Evolutionary conservation across 2,797 vertebrate genomes (phyloP).

Genomic region (Galago senegalensis): DNA sequence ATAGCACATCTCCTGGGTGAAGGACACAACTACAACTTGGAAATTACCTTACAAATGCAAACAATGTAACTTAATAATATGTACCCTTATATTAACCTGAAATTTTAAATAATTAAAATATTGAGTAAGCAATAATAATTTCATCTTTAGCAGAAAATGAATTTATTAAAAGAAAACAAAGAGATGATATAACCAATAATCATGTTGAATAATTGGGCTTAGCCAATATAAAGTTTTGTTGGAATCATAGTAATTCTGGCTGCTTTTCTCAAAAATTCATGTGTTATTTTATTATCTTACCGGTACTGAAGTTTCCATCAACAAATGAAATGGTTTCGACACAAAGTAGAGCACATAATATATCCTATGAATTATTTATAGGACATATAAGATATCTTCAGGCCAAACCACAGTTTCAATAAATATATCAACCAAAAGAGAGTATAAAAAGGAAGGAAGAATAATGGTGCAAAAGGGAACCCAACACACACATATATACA

Average conservation of each 20-base stretch:
- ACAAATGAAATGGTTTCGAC: conserved; percentile 72
- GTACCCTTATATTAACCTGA: too few species aligned
- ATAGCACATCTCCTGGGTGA: too few species aligned
- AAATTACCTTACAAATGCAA: too few species aligned
- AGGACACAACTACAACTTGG: too few species aligned
- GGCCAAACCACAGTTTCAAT: background rate
- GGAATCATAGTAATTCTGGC: conserved; percentile 57
- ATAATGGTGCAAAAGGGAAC: conserved; percentile 1
- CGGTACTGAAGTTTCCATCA: conserved; percentile 62
- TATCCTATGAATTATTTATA: conserved; percentile 80
- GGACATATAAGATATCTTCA: conserved; percentile 62
- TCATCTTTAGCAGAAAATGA: background rate
- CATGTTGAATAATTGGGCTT: background rate
- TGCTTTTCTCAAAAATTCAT: conserved; percentile 58
- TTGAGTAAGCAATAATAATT: background rate
- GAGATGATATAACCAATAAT: conserved; percentile 4
- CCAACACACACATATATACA: background rate
- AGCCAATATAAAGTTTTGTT: conserved; percentile 29
- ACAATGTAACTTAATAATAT: too few species aligned
- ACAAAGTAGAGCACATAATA: conserved; percentile 76
- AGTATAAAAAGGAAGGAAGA: conserved; percentile 15
- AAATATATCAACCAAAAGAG: conserved; percentile 63
- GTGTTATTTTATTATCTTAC: conserved; percentile 74
- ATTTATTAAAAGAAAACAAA: background rate
- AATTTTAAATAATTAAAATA: too few species aligned